Evolutionary conservation across 2,113 vertebrate species (phyloP), one percentile per base, ranked within the genome.

Genomic region (Narcine bancroftii): DNA sequence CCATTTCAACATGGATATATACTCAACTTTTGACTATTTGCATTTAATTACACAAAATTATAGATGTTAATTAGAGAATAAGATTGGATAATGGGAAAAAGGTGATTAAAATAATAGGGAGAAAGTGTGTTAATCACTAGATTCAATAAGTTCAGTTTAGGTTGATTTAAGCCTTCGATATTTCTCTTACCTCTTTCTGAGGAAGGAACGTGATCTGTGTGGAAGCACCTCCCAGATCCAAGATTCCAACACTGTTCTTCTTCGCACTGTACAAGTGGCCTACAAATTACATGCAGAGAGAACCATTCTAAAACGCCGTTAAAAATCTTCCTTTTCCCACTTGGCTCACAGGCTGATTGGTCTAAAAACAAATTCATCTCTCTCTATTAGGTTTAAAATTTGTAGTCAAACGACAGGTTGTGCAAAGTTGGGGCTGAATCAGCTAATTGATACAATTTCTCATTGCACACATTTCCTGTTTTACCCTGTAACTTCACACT

Each of bases 161-260:
- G 33, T 60, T 83, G 33, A n/a, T n/a, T 87, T 33, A 60, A 13
- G 53, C 15, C 15, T n/a, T 53, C 36, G 53, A 2, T 69, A 92
- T 81, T 5, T 39, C 93, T 92, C 95, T 96, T 93, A 99, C 99
- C 98, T 97, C 96, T 93, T 96, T 96, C 92, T 95, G 96, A 0
- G 99, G 99, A 93, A 99, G 97, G 93, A 99, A 99, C 0, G 98
- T 99, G 95, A 99, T 99, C 93, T 99, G 99, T 47, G 99, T 99
- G 83, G 99, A 99, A 93, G 97, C 99, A 93, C 99, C 99, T 87
- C 99, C 99, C 93, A 99, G 93, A 94, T 99, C 99, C 96, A 99
- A 94, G 94, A 96, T 99, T 21, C 99, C 99, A 92, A 98, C 95
- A 36, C 97, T 99, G 94, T 94, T 96, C 93, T 93, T 96, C 60